Percentiles rank a stretch among this genome's conserved stretches.
Evolutionary conservation across 1,140 invertebrate genomes (phyloP).

Genomic region (Charaxes varanes): DNA sequence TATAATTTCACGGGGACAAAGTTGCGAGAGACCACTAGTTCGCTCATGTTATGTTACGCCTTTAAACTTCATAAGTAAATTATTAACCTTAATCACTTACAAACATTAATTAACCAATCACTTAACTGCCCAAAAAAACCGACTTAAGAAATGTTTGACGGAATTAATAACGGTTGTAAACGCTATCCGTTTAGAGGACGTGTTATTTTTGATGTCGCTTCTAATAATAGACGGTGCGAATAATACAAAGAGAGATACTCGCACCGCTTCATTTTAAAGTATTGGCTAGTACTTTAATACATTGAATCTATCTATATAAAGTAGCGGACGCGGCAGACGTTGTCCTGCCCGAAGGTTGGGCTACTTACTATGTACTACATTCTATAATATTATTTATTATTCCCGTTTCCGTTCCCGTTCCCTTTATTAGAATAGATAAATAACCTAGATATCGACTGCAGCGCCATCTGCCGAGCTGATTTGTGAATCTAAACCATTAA

Average conservation of each 20-base stretch:
- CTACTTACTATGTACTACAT: too few relatives aligned
- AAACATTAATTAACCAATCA: slow-evolving; percentile 9
- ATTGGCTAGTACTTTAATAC: too few relatives aligned
- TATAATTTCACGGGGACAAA: too few relatives aligned
- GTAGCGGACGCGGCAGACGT: background rate
- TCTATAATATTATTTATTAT: too few relatives aligned
- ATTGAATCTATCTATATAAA: background rate
- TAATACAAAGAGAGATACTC: slow-evolving; percentile 8
- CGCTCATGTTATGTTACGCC: too few relatives aligned
- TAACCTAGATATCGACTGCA: too few relatives aligned
- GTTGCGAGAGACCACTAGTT: too few relatives aligned
- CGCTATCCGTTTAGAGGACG: slow-evolving; percentile 22
- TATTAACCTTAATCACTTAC: background rate
- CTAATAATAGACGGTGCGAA: slow-evolving; percentile 21
- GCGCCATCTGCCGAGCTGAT: too few relatives aligned
- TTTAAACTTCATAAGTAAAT: too few relatives aligned
- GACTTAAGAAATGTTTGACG: slow-evolving; percentile 21
- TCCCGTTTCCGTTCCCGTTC: too few relatives aligned
- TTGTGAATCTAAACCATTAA: too few relatives aligned
- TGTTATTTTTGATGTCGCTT: slow-evolving; percentile 17
- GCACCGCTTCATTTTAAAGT: slow-evolving; percentile 1
- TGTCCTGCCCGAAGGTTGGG: background rate
- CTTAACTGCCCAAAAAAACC: slow-evolving; percentile 15
- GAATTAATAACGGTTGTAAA: slow-evolving; percentile 23
- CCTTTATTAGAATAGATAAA: too few relatives aligned